A percentile compares a stretch with the other conserved stretches of the same genome.
These are phyloP conservation scores for Melinopterus prodromus DNA, from an alignment of 2,888 invertebrate genomes.

Conservation along the genomic window DNA sequence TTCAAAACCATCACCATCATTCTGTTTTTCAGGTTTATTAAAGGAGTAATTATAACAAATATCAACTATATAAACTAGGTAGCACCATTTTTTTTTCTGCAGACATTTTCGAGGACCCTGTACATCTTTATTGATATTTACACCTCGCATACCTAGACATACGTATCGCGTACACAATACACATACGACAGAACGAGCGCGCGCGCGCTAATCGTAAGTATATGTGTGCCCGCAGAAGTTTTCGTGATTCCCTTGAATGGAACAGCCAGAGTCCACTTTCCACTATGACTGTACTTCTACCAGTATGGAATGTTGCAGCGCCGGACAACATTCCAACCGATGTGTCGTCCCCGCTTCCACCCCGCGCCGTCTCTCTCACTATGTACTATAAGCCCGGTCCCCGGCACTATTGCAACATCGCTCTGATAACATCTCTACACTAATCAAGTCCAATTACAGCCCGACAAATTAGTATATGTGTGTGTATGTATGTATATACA, in stretches of 20 bases:
- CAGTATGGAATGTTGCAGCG: slow-evolving; percentile 26
- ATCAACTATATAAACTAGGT: no score
- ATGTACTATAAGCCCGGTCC: slow-evolving; percentile 18
- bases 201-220: no score
- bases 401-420: slow-evolving; percentile 33
- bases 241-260: slow-evolving; percentile 28
- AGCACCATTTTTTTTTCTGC: no score
- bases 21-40: no score
- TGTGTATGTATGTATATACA: background rate
- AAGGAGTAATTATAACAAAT: no score
- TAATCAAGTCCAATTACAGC: slow-evolving; percentile 52
- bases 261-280: slow-evolving; percentile 10
- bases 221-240: slow-evolving; percentile 6
- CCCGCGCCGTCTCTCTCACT: slow-evolving; percentile 16
- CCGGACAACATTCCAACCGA: slow-evolving; percentile 26
- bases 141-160: no score
- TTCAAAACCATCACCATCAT: no score
- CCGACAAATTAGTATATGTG: slow-evolving; percentile 47
- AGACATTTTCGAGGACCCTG: no score
- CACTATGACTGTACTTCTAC: slow-evolving; percentile 24
- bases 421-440: slow-evolving; percentile 50
- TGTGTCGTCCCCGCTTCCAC: slow-evolving; percentile 24
- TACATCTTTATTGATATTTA: no score
- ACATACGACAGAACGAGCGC: no score
- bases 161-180: no score